A percentile compares a stretch with the other conserved stretches of the same genome.
Conservation (phyloP, 2,888 invertebrate genomes). For the Sycophila texana region DNA sequence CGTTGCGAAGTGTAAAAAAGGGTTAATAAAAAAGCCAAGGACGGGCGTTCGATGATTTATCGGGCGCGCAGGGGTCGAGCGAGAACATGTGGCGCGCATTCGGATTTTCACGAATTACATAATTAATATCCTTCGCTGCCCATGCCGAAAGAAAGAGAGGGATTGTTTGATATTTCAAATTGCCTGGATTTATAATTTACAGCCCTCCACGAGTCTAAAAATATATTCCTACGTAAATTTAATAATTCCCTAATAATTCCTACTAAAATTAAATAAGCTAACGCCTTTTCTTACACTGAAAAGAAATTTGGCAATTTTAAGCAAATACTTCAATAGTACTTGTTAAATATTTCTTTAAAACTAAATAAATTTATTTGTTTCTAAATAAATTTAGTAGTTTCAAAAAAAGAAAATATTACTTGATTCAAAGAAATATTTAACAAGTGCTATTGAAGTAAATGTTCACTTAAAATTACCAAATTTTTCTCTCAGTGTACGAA, state of each 20-base stretch:
- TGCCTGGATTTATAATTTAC: constrained; percentile 15
- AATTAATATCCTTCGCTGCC: constrained; percentile 52
- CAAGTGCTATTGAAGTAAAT: no score
- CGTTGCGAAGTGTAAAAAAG: constrained; percentile 52
- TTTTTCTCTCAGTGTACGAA: no score
- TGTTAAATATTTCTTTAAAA: no score
- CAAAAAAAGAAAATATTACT: no score
- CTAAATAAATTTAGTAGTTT: no score
- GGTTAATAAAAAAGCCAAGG: constrained; percentile 62
- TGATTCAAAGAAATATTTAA: no score
- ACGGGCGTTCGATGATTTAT: constrained; percentile 67
- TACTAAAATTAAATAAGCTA: no score
- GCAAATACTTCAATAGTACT: no score
- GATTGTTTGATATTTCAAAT: constrained; percentile 21
- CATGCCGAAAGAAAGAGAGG: neutral
- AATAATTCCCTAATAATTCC: neutral
- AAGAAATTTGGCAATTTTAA: no score
- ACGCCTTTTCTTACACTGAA: no score
- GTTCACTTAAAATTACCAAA: no score
- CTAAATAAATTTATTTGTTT: no score
- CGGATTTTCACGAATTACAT: constrained; percentile 61
- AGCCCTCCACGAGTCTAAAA: neutral
- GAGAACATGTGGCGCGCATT: constrained; percentile 69
- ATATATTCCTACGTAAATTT: neutral
- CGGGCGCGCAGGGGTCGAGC: constrained; percentile 56